Conservation (phyloP, 2,888 invertebrate species). For the Scrobipalpa costella region DNA sequence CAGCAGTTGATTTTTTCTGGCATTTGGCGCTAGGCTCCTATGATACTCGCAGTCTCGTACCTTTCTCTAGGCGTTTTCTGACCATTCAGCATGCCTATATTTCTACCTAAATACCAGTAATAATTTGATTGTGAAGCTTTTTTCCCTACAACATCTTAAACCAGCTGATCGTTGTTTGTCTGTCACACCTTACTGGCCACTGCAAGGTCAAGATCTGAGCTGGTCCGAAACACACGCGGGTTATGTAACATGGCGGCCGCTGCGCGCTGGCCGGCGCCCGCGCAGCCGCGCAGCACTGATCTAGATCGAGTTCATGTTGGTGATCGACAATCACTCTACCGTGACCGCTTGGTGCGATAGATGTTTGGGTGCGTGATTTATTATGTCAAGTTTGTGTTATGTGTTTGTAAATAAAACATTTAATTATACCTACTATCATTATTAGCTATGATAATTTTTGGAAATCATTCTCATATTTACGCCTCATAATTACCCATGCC, state of each 20-base stretch:
- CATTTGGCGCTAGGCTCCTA: too few relatives aligned
- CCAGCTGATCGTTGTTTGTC: conserved; percentile 1
- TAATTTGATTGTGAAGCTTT: too few relatives aligned
- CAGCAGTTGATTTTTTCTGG: too few relatives aligned
- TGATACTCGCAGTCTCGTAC: too few relatives aligned
- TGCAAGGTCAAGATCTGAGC: conserved; percentile 66
- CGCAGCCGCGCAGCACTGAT: conserved; percentile 34
- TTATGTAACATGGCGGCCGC: conserved; percentile 51
- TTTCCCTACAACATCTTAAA: too few relatives aligned
- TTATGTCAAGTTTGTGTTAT: background rate
- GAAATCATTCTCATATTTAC: too few relatives aligned
- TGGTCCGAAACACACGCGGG: conserved; percentile 47
- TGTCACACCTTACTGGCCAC: conserved; percentile 5
- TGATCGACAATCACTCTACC: conserved; percentile 19
- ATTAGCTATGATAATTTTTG: too few relatives aligned
- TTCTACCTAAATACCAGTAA: too few relatives aligned
- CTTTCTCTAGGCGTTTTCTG: too few relatives aligned
- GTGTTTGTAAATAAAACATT: too few relatives aligned
- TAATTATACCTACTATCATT: too few relatives aligned
- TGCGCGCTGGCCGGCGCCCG: conserved; percentile 24
- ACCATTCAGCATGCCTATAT: too few relatives aligned
- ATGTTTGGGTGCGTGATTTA: conserved; percentile 32
- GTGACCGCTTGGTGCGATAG: conserved; percentile 29
- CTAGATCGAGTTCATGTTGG: conserved; percentile 34
- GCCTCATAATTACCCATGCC: background rate